Percentiles rank a stretch among this genome's conserved stretches.
phyloP scores from a whole-genome alignment of 2,797 vertebrate genomes.

The Manis pentadactyla region DNA sequence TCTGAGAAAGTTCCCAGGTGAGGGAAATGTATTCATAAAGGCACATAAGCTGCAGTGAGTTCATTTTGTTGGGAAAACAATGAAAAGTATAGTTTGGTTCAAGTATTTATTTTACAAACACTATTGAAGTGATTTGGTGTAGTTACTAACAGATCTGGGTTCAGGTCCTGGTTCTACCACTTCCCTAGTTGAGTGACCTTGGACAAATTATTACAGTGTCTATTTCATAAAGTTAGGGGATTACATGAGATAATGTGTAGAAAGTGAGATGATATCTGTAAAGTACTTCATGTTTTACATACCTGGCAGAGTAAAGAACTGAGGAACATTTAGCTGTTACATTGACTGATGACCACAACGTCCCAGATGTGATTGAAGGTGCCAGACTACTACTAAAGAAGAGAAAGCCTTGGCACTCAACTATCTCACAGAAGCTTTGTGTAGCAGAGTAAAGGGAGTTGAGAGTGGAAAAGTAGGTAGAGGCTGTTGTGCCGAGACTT shows the following conservation, averaged over 20 bases:
- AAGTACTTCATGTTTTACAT: conserved; percentile 19
- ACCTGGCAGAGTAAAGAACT: neutral
- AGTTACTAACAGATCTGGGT: conserved; percentile 26
- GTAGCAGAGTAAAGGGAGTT: neutral
- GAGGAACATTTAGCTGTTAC: neutral
- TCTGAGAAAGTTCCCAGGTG: neutral
- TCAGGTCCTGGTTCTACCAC: conserved; percentile 11
- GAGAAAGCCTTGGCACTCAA: neutral
- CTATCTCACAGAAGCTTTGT: conserved; percentile 26
- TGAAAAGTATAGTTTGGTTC: conserved; percentile 45
- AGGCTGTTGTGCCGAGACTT: conserved; percentile 6
- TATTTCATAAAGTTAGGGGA: conserved; percentile 51
- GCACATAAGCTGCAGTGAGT: neutral
- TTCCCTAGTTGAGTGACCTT: conserved; percentile 8
- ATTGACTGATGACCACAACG: neutral
- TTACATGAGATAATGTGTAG: neutral
- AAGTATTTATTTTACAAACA: conserved; percentile 56
- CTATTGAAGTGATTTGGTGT: neutral
- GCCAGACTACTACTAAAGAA: conserved; percentile 30
- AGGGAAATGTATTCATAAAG: conserved; percentile 15
- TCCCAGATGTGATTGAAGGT: conserved; percentile 48
- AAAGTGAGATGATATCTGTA: conserved; percentile 28
- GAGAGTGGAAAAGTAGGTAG: neutral
- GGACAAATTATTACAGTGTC: neutral
- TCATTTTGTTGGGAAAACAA: conserved; percentile 31